Evolutionary conservation across 2,888 invertebrate genomes (phyloP), one percentile per base, ranked within the genome.

Genomic region (Acanthococcus lagerstroemiae): DNA sequence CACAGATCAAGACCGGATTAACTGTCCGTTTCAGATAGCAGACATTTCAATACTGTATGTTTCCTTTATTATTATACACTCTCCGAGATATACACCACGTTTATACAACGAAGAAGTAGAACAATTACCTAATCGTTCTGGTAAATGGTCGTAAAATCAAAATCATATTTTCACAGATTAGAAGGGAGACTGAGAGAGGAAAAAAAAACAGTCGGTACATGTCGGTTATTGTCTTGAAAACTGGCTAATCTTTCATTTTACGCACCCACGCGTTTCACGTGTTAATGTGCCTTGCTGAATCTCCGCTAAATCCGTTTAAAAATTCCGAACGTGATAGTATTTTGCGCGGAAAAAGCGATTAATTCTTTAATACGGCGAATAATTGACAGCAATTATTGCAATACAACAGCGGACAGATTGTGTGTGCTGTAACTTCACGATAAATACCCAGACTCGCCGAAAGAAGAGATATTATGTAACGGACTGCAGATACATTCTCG

Each of bases 371-470:
- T 58, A 46, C 26, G 58, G 58, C 58, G 44, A 24, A 19, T 58
- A 58, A 58, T 58, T 58, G 58, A 58, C 58, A 58, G 46, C 58
- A 58, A 58, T 58, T 58, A 58, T 58, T 58, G 58, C 58, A 46
- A 58, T 58, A 58, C 15, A 26, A 17, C 19, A 57, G 37, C n/a
- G 37, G n/a, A n/a, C n/a, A n/a, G n/a, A n/a, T n/a, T n/a, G n/a
- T n/a, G n/a, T n/a, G n/a, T n/a, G n/a, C n/a, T n/a, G n/a, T n/a
- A n/a, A n/a, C n/a, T n/a, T n/a, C n/a, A n/a, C n/a, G n/a, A n/a
- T n/a, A n/a, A n/a, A n/a, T n/a, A n/a, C n/a, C n/a, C n/a, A n/a
- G n/a, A n/a, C n/a, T n/a, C n/a, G n/a, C n/a, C n/a, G n/a, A n/a
- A n/a, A n/a, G n/a, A n/a, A n/a, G n/a, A n/a, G n/a, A n/a, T n/a